These are phyloP conservation scores for human (Homo sapiens) DNA, from an alignment of 2,113 vertebrate genomes.

Conservation along the genomic window GRCh38 chr16:6845501-6846000, in stretches of 20 bases:
- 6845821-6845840: background rate
- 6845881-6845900: background rate
- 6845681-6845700: background rate
- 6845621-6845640: background rate
- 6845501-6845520: no score
- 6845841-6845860: background rate
- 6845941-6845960: rapidly evolving
- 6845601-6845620: background rate
- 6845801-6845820: background rate
- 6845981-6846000: no score
- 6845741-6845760: background rate
- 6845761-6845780: background rate
- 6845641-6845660: background rate
- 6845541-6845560: no score
- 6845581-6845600: background rate
- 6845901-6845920: background rate
- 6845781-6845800: background rate
- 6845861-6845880: background rate
- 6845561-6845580: no score
- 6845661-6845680: background rate
- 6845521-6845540: no score
- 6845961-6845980: background rate
- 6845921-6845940: rapidly evolving
- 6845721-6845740: background rate
- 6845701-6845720: background rate